These are phyloP conservation scores for Xestia c-nigrum DNA, from an alignment of 2,888 invertebrate species.

Conservation along the genomic window DNA sequence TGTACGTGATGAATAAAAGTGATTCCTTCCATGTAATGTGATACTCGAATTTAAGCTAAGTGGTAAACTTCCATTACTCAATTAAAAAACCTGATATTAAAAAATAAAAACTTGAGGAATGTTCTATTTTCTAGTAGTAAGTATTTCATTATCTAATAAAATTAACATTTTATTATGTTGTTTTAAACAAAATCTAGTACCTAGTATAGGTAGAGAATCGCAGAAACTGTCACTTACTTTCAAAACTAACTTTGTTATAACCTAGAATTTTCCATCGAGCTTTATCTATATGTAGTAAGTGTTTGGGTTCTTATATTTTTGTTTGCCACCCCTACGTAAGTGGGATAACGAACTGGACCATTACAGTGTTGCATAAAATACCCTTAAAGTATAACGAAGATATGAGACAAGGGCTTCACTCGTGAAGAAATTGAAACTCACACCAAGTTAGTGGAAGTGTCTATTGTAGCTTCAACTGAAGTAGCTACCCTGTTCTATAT, in stretches of 20 bases:
- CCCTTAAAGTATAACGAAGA: slow-evolving; percentile 47
- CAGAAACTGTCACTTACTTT: background rate
- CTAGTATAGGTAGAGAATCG: too few relatives aligned
- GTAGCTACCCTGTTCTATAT: background rate
- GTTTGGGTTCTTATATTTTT: background rate
- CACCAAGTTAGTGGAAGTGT: background rate
- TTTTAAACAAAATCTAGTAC: too few relatives aligned
- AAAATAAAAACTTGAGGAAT: too few relatives aligned
- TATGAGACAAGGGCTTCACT: slow-evolving; percentile 10
- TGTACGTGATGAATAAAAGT: too few relatives aligned
- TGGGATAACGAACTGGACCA: slow-evolving; percentile 50
- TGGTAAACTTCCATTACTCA: too few relatives aligned
- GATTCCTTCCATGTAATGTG: too few relatives aligned
- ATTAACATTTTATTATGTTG: too few relatives aligned
- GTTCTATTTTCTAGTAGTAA: too few relatives aligned
- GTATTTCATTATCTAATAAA: too few relatives aligned
- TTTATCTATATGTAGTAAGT: background rate
- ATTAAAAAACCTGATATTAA: too few relatives aligned
- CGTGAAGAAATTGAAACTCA: slow-evolving; percentile 1
- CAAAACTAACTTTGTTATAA: background rate
- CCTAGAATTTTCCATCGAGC: background rate
- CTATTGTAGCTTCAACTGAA: background rate
- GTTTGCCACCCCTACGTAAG: slow-evolving; percentile 25
- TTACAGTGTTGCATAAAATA: slow-evolving; percentile 50
- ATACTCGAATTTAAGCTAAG: too few relatives aligned